These are phyloP conservation scores for Pseudoatta argentina DNA, from an alignment of 1,140 invertebrate genomes.

Conservation along the genomic window DNA sequence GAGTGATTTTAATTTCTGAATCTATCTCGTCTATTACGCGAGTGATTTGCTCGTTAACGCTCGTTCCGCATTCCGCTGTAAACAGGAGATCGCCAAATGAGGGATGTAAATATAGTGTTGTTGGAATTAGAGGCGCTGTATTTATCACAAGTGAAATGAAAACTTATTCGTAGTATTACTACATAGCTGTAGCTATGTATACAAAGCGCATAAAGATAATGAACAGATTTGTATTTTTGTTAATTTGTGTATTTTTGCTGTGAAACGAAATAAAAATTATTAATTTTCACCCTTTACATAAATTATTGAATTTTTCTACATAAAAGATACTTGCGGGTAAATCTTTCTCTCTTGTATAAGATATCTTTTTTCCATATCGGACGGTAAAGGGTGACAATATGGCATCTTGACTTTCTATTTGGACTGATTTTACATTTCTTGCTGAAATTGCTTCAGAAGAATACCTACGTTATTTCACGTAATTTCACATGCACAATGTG, in stretches of 20 bases:
- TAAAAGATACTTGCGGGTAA: not conserved
- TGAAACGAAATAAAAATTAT: not conserved
- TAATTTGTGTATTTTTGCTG: too few relatives aligned
- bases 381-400: not conserved
- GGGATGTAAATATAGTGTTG: not conserved
- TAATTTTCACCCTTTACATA: not conserved
- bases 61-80: slow-evolving; percentile 10
- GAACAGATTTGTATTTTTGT: not conserved
- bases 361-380: not conserved
- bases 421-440: slow-evolving; percentile 3
- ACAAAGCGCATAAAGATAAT: not conserved
- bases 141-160: slow-evolving; percentile 10
- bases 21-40: slow-evolving; percentile 45
- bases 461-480: slow-evolving; percentile 12
- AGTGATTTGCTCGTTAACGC: slow-evolving; percentile 38
- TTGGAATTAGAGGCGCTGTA: slow-evolving; percentile 1
- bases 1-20: slow-evolving; percentile 60
- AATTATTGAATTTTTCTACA: not conserved
- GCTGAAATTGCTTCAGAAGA: slow-evolving; percentile 9
- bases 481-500: slow-evolving; percentile 16
- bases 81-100: slow-evolving; percentile 8
- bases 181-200: not conserved
- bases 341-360: not conserved
- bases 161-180: not conserved
- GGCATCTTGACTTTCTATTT: slow-evolving; percentile 2